A percentile compares a stretch with the other conserved stretches of the same genome.
Conservation (phyloP, 2,797 vertebrate genomes). For the Rhinogobio ventralis region DNA sequence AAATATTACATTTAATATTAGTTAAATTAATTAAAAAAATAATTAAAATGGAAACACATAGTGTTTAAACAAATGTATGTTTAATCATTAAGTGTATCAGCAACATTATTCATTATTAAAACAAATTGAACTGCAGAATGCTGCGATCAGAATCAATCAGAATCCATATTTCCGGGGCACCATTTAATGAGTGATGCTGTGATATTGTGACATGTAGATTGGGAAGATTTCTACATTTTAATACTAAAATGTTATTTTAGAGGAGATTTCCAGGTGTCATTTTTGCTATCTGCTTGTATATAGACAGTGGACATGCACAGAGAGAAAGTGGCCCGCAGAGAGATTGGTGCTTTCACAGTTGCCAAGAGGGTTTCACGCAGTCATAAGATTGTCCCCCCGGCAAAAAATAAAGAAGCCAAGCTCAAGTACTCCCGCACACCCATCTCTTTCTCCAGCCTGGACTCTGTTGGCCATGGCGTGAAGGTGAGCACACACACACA, state of each 20-base stretch:
- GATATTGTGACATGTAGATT: neutral
- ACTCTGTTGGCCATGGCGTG: conserved; percentile 84
- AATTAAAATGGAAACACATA: neutral
- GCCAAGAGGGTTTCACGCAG: conserved; percentile 69
- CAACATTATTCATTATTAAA: neutral
- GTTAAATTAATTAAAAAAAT: neutral
- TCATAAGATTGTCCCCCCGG: conserved; percentile 79
- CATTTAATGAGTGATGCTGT: neutral
- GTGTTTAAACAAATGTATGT: neutral
- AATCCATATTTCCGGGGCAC: neutral
- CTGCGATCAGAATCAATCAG: neutral
- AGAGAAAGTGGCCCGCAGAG: conserved; percentile 88
- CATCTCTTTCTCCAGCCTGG: conserved; percentile 84
- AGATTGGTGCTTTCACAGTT: conserved; percentile 80
- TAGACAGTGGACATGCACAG: conserved; percentile 88
- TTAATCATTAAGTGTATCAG: neutral
- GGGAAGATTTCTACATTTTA: neutral
- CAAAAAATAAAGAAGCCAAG: conserved; percentile 66
- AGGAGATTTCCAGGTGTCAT: neutral
- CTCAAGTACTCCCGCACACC: conserved; percentile 81
- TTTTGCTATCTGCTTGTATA: neutral
- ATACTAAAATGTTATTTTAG: neutral
- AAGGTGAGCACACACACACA: conserved; percentile 77
- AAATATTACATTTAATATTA: neutral
- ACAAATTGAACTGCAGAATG: neutral